Evolutionary conservation across 1,140 invertebrate genomes (phyloP), one percentile per base, ranked within the genome.

Genomic region (Colletes gigas): DNA sequence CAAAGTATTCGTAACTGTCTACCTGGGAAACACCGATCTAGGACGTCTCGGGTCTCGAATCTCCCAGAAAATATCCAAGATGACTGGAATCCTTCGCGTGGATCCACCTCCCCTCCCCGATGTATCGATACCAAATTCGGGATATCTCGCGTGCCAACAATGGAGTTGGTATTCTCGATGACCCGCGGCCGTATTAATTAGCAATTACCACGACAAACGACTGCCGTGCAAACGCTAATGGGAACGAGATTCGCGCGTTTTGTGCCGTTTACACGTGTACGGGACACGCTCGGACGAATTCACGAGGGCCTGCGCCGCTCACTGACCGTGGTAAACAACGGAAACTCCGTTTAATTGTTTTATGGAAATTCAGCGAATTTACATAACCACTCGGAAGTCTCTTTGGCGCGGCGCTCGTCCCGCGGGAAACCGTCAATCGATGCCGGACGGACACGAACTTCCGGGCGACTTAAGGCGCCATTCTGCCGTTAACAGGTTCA

Each of bases 341-440:
- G 66, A 52, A 83, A 82, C 72, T 71, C 54, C 39, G 70, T 70
- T 81, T 81, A 85, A 79, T 81, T 81, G 79, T 87, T 87, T 88
- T 82, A 85, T 85, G 87, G 85, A 85, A 87, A 88, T 88, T 44
- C 30, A 21, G n/a, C 30, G 55, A 15, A 79, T 75, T 72, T 66
- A 70, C 84, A 85, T 82, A 82, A 41, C 59, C 59, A 30, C 59
- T 74, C 54, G 54, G 47, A 17, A 54, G 66, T 62, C 67, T 21
- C 57, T 52, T 62, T 19, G 15, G 44, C 50, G 41, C 50, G 15
- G 44, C 50, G 41, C 50, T 50, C 44, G 17, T 73, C 60, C 44
- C 47, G 9, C 47, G 59, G 14, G 75, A 68, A 21, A 59, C 15
- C 6, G 41, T 10, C 47, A 62, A 68, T 54, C 39, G 68, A 69